Evolutionary conservation across 2,888 invertebrate species (phyloP).

Genomic region (Timema podura): DNA sequence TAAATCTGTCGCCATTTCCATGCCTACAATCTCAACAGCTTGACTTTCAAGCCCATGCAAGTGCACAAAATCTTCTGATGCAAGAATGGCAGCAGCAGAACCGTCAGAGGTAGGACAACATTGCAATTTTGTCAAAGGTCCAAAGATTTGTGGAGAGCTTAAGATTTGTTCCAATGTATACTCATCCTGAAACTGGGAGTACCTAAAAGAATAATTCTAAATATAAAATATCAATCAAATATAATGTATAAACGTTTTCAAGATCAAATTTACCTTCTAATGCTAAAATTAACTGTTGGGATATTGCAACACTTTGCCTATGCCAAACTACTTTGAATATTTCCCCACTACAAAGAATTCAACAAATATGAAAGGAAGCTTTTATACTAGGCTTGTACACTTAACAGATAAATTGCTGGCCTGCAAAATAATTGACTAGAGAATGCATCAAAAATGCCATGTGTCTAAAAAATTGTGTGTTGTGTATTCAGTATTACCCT

Average conservation of each 20-base stretch:
- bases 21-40: slow-evolving; percentile 93
- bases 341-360: no score
- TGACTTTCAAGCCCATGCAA: slow-evolving; percentile 73
- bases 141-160: slow-evolving; percentile 82
- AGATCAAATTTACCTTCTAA: background rate
- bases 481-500: no score
- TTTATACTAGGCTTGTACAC: no score
- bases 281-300: slow-evolving; percentile 15
- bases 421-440: no score
- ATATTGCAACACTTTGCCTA: background rate
- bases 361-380: no score
- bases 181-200: slow-evolving; percentile 91
- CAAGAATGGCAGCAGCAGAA: slow-evolving; percentile 89
- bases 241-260: background rate
- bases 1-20: slow-evolving; percentile 95
- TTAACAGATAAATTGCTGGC: no score
- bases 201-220: slow-evolving; percentile 46
- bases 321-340: no score
- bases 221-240: slow-evolving; percentile 5
- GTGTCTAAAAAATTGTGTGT: no score
- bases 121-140: slow-evolving; percentile 90
- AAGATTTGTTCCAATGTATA: slow-evolving; percentile 88
- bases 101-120: slow-evolving; percentile 99
- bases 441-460: no score
- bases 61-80: slow-evolving; percentile 86